Base-by-base conservation (phyloP, 2,888 invertebrate genomes). In the Lasioglossum pauxillum region DNA sequence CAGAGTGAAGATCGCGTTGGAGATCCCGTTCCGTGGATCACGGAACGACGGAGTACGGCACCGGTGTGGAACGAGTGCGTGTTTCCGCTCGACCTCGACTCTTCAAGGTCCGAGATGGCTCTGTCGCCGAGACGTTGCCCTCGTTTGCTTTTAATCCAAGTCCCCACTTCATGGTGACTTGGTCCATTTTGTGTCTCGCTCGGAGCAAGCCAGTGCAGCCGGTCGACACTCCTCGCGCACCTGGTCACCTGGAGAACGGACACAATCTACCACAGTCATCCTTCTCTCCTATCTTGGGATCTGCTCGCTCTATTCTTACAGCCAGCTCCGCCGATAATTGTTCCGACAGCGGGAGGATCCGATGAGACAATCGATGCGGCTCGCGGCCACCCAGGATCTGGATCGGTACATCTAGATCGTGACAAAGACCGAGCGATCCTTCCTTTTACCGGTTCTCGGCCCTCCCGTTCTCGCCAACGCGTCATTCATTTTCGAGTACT, bases 91-190 rank as follows among this genome's bases (percentile, higher is more conserved):
- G 89, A 82, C 94, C 94, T 93, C 92, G 91, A 93, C 95, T 94
- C 92, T 86, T 94, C 94, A 93, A 95, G 95, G 94, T 93, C 91
- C 92, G 95, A 94, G 95, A 94, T 95, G 92, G 93, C 92, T 95
- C 95, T 95, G 95, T 94, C 92, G 91, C 94, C 91, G 91, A 93
- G 94, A 94, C 93, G 94, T 93, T 95, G 95, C 94, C 95, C 95
- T 94, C 95, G 94, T 95, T 95, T 94, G 93, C 95, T 95, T 95
- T 95, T 95, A 95, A 95, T 95, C 95, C 92, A 94, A 93, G 93
- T 95, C 95, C 95, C 95, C 95, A 95, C 95, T 94, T 94, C 91
- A 88, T 86, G 90, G 86, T 78, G 89, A 91, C 88, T 89, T 90
- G 95, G 95, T 95, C 95, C 95, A 95, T 95, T 95, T 95, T 94